These are phyloP conservation scores for Entosphenus tridentatus DNA, from an alignment of 2,113 vertebrate genomes.

Conservation along the genomic window DNA sequence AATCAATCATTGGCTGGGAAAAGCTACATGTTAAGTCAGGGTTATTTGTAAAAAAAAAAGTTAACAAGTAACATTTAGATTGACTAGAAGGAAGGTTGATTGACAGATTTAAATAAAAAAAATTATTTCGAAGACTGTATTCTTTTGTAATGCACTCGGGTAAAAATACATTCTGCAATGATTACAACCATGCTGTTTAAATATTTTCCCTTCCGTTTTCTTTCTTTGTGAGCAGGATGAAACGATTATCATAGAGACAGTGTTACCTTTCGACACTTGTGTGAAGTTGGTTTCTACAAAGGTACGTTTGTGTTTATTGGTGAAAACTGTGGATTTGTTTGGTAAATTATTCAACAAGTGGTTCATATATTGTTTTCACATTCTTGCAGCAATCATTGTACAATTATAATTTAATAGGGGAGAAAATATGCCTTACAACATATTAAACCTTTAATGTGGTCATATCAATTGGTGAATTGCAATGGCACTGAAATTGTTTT, in stretches of 20 bases:
- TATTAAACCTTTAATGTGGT: no score
- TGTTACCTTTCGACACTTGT: constrained; percentile 80
- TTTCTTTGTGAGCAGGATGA: constrained; percentile 48
- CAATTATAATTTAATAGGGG: no score
- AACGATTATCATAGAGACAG: constrained; percentile 66
- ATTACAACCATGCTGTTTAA: background rate
- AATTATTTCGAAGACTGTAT: background rate
- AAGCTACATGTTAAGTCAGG: no score
- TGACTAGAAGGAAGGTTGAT: no score
- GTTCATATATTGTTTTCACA: background rate
- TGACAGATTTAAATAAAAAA: background rate
- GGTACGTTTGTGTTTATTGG: background rate
- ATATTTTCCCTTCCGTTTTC: background rate
- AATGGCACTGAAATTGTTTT: no score
- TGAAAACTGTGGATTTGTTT: constrained; percentile 1
- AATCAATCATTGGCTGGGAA: no score
- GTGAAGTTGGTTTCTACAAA: constrained; percentile 21
- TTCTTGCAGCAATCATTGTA: no score
- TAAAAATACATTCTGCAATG: background rate
- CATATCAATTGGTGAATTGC: no score
- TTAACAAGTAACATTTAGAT: no score
- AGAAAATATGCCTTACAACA: no score
- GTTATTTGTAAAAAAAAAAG: no score
- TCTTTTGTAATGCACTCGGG: no score
- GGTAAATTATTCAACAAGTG: background rate